Evolutionary conservation across 2,888 invertebrate genomes (phyloP).

Genomic region (Dynastes maya): DNA sequence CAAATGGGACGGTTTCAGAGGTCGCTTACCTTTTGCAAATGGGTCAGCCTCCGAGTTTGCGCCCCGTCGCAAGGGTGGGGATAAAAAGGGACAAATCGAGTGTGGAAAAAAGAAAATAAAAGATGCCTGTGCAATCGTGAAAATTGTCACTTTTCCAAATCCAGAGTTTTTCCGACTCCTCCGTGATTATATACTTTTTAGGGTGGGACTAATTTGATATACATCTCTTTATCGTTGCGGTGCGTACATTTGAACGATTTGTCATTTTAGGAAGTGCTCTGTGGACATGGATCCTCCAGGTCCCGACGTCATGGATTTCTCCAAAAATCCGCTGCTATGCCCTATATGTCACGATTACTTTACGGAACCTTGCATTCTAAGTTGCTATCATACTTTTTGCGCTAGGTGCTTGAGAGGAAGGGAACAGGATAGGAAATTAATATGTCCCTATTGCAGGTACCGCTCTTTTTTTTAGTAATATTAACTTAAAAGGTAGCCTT

Average conservation of each 20-base stretch:
- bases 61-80: conserved; percentile 28
- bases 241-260: conserved; percentile 15
- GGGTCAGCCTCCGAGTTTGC: conserved; percentile 37
- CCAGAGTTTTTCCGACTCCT: conserved; percentile 25
- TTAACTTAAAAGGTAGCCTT: background rate
- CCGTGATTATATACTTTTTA: conserved; percentile 45
- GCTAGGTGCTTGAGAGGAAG: conserved; percentile 77
- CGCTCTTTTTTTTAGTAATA: background rate
- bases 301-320: conserved; percentile 67
- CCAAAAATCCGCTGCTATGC: conserved; percentile 77
- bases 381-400: conserved; percentile 83
- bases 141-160: conserved; percentile 22
- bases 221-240: background rate
- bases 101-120: conserved; percentile 40
- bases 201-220: conserved; percentile 23
- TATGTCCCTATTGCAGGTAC: conserved; percentile 81
- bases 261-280: conserved; percentile 57
- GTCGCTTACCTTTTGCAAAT: conserved; percentile 44
- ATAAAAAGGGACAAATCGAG: conserved; percentile 30
- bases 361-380: conserved; percentile 79
- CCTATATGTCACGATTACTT: conserved; percentile 80
- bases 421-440: conserved; percentile 75
- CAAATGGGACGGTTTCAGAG: conserved; percentile 17
- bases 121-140: conserved; percentile 38
- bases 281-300: conserved; percentile 67